Conservation (phyloP, 2,888 invertebrate species). For the Pachydiplax longipennis region DNA sequence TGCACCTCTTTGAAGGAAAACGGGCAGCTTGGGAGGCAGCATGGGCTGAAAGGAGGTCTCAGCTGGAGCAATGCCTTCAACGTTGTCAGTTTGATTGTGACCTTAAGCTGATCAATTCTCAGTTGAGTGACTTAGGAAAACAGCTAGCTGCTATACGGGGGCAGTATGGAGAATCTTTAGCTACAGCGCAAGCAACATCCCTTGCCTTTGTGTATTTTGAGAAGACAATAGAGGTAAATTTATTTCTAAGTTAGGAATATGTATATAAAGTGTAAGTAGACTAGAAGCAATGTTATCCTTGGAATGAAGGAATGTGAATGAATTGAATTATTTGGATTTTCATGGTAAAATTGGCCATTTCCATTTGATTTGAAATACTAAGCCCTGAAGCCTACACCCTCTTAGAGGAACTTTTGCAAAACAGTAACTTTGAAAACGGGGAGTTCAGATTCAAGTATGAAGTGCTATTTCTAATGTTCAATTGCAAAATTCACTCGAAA, state of each 20-base stretch:
- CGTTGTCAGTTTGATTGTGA: constrained; percentile 73
- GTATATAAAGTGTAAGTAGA: too few relatives aligned
- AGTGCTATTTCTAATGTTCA: too few relatives aligned
- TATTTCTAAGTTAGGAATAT: background rate
- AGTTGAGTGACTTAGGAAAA: constrained; percentile 71
- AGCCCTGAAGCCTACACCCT: too few relatives aligned
- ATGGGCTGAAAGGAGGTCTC: constrained; percentile 66
- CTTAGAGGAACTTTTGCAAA: too few relatives aligned
- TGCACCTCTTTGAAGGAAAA: constrained; percentile 68
- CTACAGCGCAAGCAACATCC: constrained; percentile 73
- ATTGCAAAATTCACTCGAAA: too few relatives aligned
- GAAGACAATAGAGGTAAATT: constrained; percentile 75
- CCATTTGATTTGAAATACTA: too few relatives aligned
- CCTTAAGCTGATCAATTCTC: constrained; percentile 73
- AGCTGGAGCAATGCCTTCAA: constrained; percentile 70
- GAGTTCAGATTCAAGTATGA: too few relatives aligned
- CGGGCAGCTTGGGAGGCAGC: constrained; percentile 70
- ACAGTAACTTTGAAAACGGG: too few relatives aligned
- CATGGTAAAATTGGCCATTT: too few relatives aligned
- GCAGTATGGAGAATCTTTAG: constrained; percentile 76
- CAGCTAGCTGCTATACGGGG: constrained; percentile 71
- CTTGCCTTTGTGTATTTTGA: constrained; percentile 78
- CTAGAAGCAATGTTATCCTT: too few relatives aligned
- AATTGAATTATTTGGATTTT: too few relatives aligned
- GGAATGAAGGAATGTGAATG: too few relatives aligned